Evolutionary conservation across 2,113 vertebrate genomes (phyloP).

Genomic region (Brachypteracias leptosomus): DNA sequence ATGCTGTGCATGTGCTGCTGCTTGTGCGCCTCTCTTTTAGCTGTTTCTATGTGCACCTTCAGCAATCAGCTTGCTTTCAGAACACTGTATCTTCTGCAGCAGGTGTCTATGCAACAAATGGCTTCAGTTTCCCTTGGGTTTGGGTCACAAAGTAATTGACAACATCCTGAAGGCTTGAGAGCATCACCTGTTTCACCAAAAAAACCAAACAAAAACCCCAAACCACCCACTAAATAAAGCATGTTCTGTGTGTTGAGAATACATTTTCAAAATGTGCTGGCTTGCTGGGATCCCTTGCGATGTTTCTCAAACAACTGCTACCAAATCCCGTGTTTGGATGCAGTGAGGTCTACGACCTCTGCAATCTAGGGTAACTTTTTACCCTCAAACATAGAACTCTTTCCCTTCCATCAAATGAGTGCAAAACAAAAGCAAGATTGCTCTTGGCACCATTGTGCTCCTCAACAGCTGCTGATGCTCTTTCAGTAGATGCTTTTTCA

Average conservation of each 20-base stretch:
- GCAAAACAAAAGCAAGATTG: not conserved
- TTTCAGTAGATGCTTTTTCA: not conserved
- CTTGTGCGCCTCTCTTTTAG: not conserved
- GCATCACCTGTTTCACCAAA: slow-evolving; percentile 49
- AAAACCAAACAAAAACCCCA: not conserved
- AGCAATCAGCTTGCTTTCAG: not conserved
- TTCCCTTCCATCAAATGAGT: not conserved
- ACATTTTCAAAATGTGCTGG: not conserved
- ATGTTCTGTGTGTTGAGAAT: not conserved
- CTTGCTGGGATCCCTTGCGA: not conserved
- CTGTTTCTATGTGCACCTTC: not conserved
- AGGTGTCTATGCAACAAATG: not conserved
- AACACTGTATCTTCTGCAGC: not conserved
- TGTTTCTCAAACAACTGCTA: not conserved
- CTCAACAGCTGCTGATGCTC: not conserved
- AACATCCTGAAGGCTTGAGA: slow-evolving; percentile 69
- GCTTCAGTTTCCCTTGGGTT: slow-evolving; percentile 64
- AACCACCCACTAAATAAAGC: not conserved
- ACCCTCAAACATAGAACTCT: not conserved
- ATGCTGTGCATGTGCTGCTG: not conserved
- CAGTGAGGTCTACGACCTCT: not conserved
- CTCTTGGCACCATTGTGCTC: not conserved
- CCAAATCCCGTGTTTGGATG: not conserved
- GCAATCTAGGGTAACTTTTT: rapidly evolving
- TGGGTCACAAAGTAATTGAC: slow-evolving; percentile 71